Base-by-base conservation (phyloP, 2,888 invertebrate species). In the Notocelia uddmanniana region DNA sequence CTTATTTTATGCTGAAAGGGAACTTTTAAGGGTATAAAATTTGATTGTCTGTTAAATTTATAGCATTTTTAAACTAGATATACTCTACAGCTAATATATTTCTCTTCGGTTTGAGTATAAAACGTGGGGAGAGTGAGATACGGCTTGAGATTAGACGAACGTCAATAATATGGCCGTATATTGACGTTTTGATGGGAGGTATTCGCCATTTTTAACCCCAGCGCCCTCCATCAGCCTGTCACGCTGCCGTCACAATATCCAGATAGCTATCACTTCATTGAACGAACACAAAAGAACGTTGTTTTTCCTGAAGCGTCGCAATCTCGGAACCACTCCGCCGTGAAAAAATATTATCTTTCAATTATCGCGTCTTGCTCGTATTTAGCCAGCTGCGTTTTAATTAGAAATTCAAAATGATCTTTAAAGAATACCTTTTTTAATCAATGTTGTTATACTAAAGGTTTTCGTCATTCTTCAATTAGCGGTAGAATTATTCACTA, bases 311-410 rank as follows among this genome's bases (percentile, higher is more conserved):
- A 18, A 57, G 81, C 83, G 84, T 74, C 76, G 77, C 78, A 81
- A 78, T 80, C 78, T 77, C 66, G 74, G 74, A 75, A 69, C 80
- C 76, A 81, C 80, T 85, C 84, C 84, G 85, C 77, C 81, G 81
- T 70, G 78, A 80, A 85, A 87, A 88, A 89, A 89, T 89, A 89
- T 89, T 89, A 87, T 89, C 86, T 85, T 89, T 89, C 88, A 89
- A 89, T 89, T 89, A 89, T 82, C 80, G 78, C 79, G 66, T 79
- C 84, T 80, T 81, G 83, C 83, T 81, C 84, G 77, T 88, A 85
- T 89, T 89, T 88, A 86, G 86, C 82, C 88, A 89, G 86, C 85
- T 85, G 85, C 75, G 60, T 57, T 69, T 69, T 73, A 68, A 73
- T 68, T 68, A 63, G 58, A 67, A 73, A 73, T 64, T 68, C 59